Evolutionary conservation across 1,140 invertebrate genomes (phyloP), one percentile per base, ranked within the genome.

Genomic region (Lasioglossum baleicum): DNA sequence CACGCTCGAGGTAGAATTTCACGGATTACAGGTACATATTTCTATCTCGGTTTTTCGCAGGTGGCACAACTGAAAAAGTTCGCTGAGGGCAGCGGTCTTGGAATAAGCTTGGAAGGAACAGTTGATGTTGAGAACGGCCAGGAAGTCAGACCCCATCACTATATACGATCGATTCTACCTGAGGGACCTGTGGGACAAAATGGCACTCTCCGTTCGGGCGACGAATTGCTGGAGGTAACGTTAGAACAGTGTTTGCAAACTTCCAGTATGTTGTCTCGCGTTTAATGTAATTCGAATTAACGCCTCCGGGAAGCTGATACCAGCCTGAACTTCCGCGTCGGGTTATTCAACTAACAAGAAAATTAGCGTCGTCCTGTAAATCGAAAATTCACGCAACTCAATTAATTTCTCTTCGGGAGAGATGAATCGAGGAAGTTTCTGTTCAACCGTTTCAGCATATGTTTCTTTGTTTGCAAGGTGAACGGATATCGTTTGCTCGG

Each of bases 61-160:
- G 95, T 98, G 75, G 97, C 97, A 1, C 96, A 97, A 88, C 93
- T 97, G 87, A 97, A 95, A 89, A 99, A 97, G 94, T 98, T 96
- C 91, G 96, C 95, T 80, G 97, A 96, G 92, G 96, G 95, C 86
- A 97, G 98, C 80, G 98, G 98, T 22, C 94, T 99, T 40, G 98
- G 98, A 11, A 99, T 99, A 81, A 98, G 97, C 75, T 94, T 99
- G 68, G 98, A 99, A 92, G 99, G 98, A 66, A 99, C 98, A 0
- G 98, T 99, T 26, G 98, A 99, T 89, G 97, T 98, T 56, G 97
- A 98, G 91, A 97, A 98, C 83, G 98, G 97, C 5, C 94, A 96
- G 31, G 97, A 99, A 95, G 96, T 98, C 74, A 94, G 98, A 83
- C 96, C 98, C 66, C 96, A 99, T 94, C 97, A 99, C 93, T 99